phyloP scores from a whole-genome alignment of 2,113 vertebrate genomes.

The Lampris incognitus region DNA sequence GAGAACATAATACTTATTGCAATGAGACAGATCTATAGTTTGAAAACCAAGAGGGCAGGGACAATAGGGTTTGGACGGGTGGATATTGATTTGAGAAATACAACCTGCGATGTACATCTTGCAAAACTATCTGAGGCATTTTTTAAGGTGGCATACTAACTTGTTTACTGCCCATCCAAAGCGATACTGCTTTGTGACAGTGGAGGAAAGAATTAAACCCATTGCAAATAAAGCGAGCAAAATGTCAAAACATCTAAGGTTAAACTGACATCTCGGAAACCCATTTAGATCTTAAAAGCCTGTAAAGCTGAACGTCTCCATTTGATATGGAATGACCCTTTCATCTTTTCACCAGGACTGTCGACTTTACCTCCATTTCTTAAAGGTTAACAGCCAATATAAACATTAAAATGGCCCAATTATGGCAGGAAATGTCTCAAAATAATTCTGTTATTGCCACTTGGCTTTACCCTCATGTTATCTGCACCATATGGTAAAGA shows the following conservation, averaged over 20 bases:
- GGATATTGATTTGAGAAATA: conserved; percentile 71
- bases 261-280: too few relatives aligned
- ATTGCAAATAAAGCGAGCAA: not conserved
- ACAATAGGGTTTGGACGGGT: conserved; percentile 54
- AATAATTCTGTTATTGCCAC: conserved; percentile 24
- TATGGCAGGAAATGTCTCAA: conserved; percentile 21
- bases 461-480: conserved; percentile 27
- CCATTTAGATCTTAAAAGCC: conserved; percentile 21
- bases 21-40: conserved; percentile 62
- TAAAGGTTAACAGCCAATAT: conserved; percentile 16
- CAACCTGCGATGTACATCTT: conserved; percentile 51
- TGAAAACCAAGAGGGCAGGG: conserved; percentile 60
- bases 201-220: not conserved
- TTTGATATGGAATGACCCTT: conserved; percentile 23
- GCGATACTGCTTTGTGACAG: conserved; percentile 9
- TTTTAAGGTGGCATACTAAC: conserved; percentile 15
- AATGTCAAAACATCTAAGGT: not conserved
- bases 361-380: conserved; percentile 3
- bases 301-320: not conserved
- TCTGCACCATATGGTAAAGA: conserved; percentile 39
- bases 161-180: conserved; percentile 25
- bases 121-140: conserved; percentile 26
- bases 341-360: not conserved
- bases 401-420: conserved; percentile 27
- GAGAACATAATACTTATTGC: conserved; percentile 72